Evolutionary conservation across 2,888 invertebrate species (phyloP), one percentile per base, ranked within the genome.

Genomic region (Eulithis testata): DNA sequence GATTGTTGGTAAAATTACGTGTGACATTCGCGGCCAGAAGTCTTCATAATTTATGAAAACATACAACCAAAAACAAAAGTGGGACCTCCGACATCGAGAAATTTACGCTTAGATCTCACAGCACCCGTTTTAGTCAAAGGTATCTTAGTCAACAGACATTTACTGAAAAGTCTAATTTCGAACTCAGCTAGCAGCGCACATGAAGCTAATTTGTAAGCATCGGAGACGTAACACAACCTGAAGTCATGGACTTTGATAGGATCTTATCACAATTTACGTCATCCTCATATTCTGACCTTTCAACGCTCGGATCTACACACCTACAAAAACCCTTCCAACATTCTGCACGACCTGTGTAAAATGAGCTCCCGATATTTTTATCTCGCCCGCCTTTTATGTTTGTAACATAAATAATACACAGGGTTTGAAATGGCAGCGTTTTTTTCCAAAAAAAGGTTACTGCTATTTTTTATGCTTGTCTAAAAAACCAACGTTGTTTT

Each of bases 191-290:
- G 58, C 59, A 43, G 21, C 59, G 45, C 36, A 64, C 49, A 55
- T 8, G 59, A 55, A 56, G 57, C 67, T 71, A 69, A 71, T 71
- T 71, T 69, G 69, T 68, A 68, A 66, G 62, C 71, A 63, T 60
- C 63, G 61, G 67, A 55, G 60, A 61, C 63, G 71, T 61, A 68
- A 69, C 67, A 69, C 57, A 66, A 68, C 65, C 71, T 65, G 40
- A 49, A 58, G 59, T 64, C 54, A 59, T 55, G 59, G 36, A 59
- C 54, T 55, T 64, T 54, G 59, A 64, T 59, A 59, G 43, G 37
- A 59, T 59, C 64, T 64, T 59, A 64, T 59, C 59, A 31, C 21
- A 44, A 53, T 44, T 50, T 49, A 59, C 58, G 49, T 59, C 54
- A 59, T 54, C 59, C 59, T 50, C 50, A 59, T 59, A 55, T 44